Evolutionary conservation across 2,113 vertebrate species (phyloP), one percentile per base, ranked within the genome.

Genomic region (Neodontobutis hainanensis): DNA sequence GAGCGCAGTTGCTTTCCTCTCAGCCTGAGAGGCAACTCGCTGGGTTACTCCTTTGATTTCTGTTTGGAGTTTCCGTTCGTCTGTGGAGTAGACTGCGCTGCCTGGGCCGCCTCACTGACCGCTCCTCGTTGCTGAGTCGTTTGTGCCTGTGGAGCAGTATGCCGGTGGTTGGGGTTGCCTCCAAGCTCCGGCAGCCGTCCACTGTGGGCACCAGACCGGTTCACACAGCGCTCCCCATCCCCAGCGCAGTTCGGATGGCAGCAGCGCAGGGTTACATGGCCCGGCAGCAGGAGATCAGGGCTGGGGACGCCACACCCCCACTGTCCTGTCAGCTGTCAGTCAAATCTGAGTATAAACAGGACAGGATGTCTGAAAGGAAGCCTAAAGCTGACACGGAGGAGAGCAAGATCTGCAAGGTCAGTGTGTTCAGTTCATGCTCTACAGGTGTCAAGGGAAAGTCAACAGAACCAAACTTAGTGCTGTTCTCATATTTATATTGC

Each of bases 161-260:
- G 97, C 96, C 97, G 88, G 96, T 97, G 46, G 93, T 99, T 87
- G 96, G 96, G 64, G 95, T 98, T 85, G 95, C 96, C 85, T 98
- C 97, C 84, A 95, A 98, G 87, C 92, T 94, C 74, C 94, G 95
- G 62, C 96, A 93, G 89, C 95, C 96, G 35, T 85, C 89, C 67
- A 85, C 92, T 0, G 92, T 92, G 88, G 94, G 93, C 90, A 91
- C 93, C 85, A 94, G 94, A 92, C 96, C 96, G 78, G 91, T 97
- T 86, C 96, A 97, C 78, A 92, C 94, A 27, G 94, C 96, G 75
- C 93, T 94, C 85, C 96, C 93, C 63, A 96, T 96, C 88, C 93
- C 95, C 68, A 95, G 76, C 74, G 89, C 93, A 66, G 93, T 93
- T 88, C 86, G 92, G 10, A 5, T 90, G 0, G 71, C 89, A 4